A percentile compares a stretch with the other conserved stretches of the same genome.
Conservation (phyloP, 2,113 vertebrate species). For the Amazona vittata region DNA sequence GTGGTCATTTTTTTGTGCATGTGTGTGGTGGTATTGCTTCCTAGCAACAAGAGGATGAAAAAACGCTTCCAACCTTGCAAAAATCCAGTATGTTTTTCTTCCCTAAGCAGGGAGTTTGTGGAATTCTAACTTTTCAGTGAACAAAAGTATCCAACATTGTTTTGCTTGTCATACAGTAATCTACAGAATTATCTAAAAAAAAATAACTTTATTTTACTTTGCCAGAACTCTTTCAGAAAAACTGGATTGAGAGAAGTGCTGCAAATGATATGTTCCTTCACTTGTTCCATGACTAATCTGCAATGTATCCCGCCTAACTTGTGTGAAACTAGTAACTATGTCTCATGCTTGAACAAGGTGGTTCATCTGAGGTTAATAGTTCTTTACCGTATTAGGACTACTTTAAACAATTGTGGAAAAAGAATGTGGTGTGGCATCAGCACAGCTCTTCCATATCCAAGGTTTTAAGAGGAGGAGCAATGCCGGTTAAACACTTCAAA, state of each 20-base stretch:
- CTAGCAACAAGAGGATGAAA: background rate
- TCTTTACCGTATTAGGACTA: background rate
- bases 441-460: background rate
- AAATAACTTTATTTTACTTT: background rate
- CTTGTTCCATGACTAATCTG: slow-evolving; percentile 40
- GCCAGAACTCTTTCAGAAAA: background rate
- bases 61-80: background rate
- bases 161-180: background rate
- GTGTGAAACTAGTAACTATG: slow-evolving; percentile 38
- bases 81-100: background rate
- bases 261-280: slow-evolving; percentile 4
- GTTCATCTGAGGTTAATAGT: slow-evolving; percentile 34
- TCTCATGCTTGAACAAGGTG: slow-evolving; percentile 36
- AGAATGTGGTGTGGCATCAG: background rate
- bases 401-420: background rate
- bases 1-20: background rate
- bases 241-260: background rate
- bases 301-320: slow-evolving; percentile 20
- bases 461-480: background rate
- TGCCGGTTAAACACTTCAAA: background rate
- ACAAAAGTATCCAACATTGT: background rate
- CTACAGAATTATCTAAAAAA: background rate
- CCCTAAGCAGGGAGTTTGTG: background rate
- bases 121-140: background rate
- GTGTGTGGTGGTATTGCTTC: background rate